phyloP scores from a whole-genome alignment of 2,113 vertebrate species.

The Etheostoma cragini region DNA sequence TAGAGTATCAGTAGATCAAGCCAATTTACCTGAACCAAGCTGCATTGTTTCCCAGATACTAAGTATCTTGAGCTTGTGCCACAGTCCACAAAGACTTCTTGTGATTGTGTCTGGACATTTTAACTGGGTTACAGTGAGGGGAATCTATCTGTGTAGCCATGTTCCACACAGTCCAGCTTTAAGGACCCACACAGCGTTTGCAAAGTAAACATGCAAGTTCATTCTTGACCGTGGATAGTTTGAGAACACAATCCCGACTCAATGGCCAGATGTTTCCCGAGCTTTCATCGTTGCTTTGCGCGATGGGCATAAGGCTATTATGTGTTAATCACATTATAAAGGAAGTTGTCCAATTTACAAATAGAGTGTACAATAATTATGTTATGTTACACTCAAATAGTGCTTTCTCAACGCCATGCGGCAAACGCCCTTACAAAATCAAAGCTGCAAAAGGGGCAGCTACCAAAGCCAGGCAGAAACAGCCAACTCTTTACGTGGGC shows the following conservation, averaged over 20 bases:
- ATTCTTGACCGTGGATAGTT: not conserved
- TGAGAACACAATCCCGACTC: not conserved
- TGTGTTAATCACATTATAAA: not conserved
- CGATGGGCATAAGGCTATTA: not conserved
- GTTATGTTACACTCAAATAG: not conserved
- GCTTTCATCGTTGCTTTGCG: not conserved
- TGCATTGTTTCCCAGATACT: slow-evolving; percentile 49
- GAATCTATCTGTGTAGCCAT: slow-evolving; percentile 36
- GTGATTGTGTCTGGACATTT: slow-evolving; percentile 64
- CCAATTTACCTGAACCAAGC: slow-evolving; percentile 44
- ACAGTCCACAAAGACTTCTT: slow-evolving; percentile 45
- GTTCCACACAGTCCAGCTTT: slow-evolving; percentile 3
- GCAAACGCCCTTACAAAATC: too few species aligned
- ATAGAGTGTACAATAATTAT: not conserved
- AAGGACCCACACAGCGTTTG: not conserved
- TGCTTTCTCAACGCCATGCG: too few species aligned
- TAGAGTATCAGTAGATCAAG: slow-evolving; percentile 37
- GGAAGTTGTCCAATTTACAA: not conserved
- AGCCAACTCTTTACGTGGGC: too few species aligned
- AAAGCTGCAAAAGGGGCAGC: too few species aligned
- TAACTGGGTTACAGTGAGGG: slow-evolving; percentile 73
- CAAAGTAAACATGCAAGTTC: not conserved
- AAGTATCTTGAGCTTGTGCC: slow-evolving; percentile 30
- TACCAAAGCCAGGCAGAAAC: too few species aligned
- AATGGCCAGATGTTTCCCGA: not conserved